Conservation (phyloP, 1,140 invertebrate species). For the silkworm (Bombyx mori) region DNA sequence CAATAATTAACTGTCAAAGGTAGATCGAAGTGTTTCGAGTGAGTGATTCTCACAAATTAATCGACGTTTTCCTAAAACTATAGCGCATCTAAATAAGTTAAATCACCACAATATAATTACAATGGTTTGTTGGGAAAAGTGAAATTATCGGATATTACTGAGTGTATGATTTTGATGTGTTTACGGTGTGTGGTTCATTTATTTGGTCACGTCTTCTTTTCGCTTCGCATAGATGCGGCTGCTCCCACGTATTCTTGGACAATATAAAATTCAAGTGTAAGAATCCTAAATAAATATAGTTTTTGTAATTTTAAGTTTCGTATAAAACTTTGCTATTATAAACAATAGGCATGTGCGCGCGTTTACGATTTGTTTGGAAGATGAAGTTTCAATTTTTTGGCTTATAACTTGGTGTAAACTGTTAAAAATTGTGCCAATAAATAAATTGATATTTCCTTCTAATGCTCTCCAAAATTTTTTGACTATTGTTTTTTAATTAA, state of each 20-base stretch:
- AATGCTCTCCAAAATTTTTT: too few species aligned
- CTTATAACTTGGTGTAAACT: neutral
- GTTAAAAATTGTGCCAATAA: neutral
- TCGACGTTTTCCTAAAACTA: too few species aligned
- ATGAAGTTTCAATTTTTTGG: neutral
- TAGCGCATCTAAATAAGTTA: too few species aligned
- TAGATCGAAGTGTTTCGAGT: slow-evolving; percentile 12
- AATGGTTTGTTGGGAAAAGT: slow-evolving; percentile 24
- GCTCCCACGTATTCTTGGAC: slow-evolving; percentile 11
- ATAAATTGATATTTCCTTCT: too few species aligned
- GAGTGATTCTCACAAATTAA: slow-evolving; percentile 8
- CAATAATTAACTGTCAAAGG: slow-evolving; percentile 6
- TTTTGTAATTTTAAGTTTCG: neutral
- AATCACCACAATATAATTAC: neutral
- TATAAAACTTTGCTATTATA: neutral
- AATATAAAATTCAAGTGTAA: neutral
- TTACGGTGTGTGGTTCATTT: slow-evolving; percentile 46
- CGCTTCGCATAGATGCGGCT: slow-evolving; percentile 11
- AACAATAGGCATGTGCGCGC: neutral
- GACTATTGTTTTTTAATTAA: too few species aligned
- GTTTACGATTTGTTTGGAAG: neutral
- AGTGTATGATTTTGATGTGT: slow-evolving; percentile 42
- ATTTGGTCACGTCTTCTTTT: slow-evolving; percentile 36
- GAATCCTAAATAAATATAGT: neutral
- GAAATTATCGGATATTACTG: slow-evolving; percentile 13